phyloP scores from a whole-genome alignment of 2,113 vertebrate species.

The Catharus bicknelli region DNA sequence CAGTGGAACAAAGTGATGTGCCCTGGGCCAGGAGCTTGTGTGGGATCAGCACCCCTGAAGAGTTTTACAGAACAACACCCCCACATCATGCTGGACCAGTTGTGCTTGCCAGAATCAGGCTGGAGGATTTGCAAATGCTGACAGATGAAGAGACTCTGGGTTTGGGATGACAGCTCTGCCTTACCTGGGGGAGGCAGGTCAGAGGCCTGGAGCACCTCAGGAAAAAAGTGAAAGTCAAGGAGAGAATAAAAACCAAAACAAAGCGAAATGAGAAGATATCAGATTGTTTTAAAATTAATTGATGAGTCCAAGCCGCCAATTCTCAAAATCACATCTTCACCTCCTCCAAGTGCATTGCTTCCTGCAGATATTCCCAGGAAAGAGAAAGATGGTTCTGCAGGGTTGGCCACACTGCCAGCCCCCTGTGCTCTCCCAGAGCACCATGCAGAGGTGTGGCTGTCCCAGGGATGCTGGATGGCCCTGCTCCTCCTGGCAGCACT shows the following conservation, averaged over 20 bases:
- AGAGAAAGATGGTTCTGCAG: neutral
- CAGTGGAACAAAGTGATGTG: neutral
- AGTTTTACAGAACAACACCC: neutral
- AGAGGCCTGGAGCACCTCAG: neutral
- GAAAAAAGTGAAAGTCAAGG: neutral
- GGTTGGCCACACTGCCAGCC: neutral
- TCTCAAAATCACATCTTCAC: neutral
- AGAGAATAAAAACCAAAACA: neutral
- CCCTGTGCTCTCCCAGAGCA: neutral
- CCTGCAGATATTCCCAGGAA: neutral
- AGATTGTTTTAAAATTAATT: neutral
- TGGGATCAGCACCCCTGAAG: neutral
- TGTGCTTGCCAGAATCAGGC: neutral
- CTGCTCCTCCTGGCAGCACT: neutral
- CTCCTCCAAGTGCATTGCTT: neutral
- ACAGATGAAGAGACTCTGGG: neutral
- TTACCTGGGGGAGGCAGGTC: rapidly evolving
- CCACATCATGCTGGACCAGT: neutral
- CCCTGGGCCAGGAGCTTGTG: neutral
- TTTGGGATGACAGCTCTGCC: neutral
- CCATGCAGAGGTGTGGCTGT: neutral
- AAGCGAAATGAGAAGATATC: neutral
- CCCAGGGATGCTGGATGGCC: rapidly evolving
- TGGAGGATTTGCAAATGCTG: neutral
- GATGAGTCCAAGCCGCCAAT: neutral